Percentiles rank a stretch among this genome's conserved stretches.
Conservation (phyloP, 1,140 invertebrate genomes). For the Diabrotica virgifera region DNA sequence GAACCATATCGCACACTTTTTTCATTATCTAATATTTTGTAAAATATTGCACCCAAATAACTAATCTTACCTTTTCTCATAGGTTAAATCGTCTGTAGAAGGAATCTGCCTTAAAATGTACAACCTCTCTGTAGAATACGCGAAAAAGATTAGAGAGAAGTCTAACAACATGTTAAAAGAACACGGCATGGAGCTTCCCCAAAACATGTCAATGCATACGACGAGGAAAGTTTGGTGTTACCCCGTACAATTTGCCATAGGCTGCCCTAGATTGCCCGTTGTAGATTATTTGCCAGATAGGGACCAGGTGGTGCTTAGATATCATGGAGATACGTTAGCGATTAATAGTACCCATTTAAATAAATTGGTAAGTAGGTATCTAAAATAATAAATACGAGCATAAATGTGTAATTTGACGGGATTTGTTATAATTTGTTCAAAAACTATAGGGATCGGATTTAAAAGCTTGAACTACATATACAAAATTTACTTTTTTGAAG, state of each 20-base stretch:
- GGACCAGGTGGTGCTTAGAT: conserved; percentile 80
- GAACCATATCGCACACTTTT: too few species aligned
- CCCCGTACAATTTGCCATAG: conserved; percentile 85
- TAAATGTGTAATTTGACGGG: too few species aligned
- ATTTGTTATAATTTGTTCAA: too few species aligned
- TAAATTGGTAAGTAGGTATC: conserved; percentile 66
- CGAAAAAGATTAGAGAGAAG: conserved; percentile 85
- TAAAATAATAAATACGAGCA: too few species aligned
- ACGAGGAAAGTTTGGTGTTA: conserved; percentile 92
- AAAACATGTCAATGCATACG: conserved; percentile 61
- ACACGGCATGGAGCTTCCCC: conserved; percentile 74
- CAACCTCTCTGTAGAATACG: conserved; percentile 86
- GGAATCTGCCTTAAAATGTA: conserved; percentile 95
- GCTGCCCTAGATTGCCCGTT: conserved; percentile 77
- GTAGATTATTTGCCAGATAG: conserved; percentile 86
- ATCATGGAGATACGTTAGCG: conserved; percentile 79
- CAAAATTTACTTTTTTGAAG: too few species aligned
- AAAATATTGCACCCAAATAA: background rate
- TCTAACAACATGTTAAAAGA: conserved; percentile 83
- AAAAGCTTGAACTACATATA: too few species aligned
- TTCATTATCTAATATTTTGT: background rate
- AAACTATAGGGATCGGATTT: too few species aligned
- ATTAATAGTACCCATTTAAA: conserved; percentile 87
- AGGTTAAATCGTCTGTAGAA: conserved; percentile 85
- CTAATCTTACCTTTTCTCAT: background rate